Evolutionary conservation across 2,113 vertebrate species (phyloP), one percentile per base, ranked within the genome.

Genomic region (Cariama cristata): DNA sequence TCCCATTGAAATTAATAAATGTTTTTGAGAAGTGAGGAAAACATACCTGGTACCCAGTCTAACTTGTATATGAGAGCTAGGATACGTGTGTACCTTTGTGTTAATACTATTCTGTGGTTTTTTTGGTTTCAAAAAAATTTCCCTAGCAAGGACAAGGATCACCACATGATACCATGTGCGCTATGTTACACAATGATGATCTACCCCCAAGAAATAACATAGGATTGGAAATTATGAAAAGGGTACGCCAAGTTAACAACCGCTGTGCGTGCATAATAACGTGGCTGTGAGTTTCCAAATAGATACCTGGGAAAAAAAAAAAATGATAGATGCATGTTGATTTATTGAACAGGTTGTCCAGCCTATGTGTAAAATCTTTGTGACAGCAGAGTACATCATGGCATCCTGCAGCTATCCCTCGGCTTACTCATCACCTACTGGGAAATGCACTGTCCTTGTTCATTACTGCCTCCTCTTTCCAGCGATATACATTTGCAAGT

Each of bases 301-400:
- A 64, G 71, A 76, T 92, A 95, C 60, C 58, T 91, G 38, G 42
- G 16, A 26, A 42, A 71, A 73, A 69, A 19, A 85, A 64, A 42
- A 40, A 45, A 62, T 13, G 75, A 94, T 81, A 96, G 75, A 95
- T 97, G 93, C 63, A 81, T 96, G 88, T 88, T 97, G 93, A 93
- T 97, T 92, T 96, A 92, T 97, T 98, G 94, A 97, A 91, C 91
- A 93, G 83, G 72, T 93, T 94, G 88, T 97, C 97, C 95, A 95
- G 76, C 40, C 91, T 88, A 88, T 40, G 82, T 96, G 94, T 95
- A 97, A 98, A 98, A 97, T 97, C 88, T 97, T 87, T 88, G 88
- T 97, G 97, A 98, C 96, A 98, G 96, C 80, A 74, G 91, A 98
- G 97, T 97, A 91, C 80, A 95, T 96, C 91, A 92, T 26, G 93